These are phyloP conservation scores for Drosophila lowei DNA, from an alignment of 1,140 invertebrate genomes.

Conservation along the genomic window DNA sequence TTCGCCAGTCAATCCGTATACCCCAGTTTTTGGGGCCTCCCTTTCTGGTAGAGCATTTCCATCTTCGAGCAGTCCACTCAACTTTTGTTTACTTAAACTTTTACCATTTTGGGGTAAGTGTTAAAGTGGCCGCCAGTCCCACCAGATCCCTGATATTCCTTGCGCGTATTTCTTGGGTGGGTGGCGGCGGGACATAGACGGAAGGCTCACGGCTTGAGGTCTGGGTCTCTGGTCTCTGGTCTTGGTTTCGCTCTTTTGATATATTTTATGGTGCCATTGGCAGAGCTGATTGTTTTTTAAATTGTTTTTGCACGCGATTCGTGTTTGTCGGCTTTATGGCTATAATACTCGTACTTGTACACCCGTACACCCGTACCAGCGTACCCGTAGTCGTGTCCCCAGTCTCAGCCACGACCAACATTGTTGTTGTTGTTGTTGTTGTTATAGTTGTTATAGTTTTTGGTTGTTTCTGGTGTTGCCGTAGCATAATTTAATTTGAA, in stretches of 20 bases:
- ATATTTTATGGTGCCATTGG: slow-evolving; percentile 67
- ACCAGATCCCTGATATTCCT: slow-evolving; percentile 14
- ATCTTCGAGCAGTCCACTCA: slow-evolving; percentile 61
- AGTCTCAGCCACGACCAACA: slow-evolving; percentile 42
- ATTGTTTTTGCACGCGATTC: slow-evolving; percentile 81
- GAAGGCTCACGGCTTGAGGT: slow-evolving; percentile 34
- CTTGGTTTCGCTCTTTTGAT: slow-evolving; percentile 19
- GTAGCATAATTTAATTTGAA: slow-evolving; percentile 81
- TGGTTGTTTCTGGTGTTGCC: slow-evolving; percentile 29
- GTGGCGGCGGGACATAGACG: slow-evolving; percentile 2
- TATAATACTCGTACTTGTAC: slow-evolving; percentile 50
- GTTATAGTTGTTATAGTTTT: slow-evolving; percentile 21
- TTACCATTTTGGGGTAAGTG: slow-evolving; percentile 77
- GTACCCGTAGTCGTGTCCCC: no score
- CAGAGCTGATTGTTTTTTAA: slow-evolving; percentile 79
- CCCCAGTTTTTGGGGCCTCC: neutral
- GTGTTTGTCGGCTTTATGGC: slow-evolving; percentile 79
- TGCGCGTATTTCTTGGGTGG: slow-evolving; percentile 2
- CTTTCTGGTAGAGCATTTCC: slow-evolving; percentile 32
- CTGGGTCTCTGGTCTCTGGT: slow-evolving; percentile 43
- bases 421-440: slow-evolving; percentile 61
- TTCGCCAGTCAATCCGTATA: neutral
- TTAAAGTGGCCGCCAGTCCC: slow-evolving; percentile 66
- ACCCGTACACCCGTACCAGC: no score
- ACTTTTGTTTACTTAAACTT: slow-evolving; percentile 78